These are phyloP conservation scores for Thysanoteuthis rhombus DNA, from an alignment of 2,888 invertebrate genomes.

Conservation along the genomic window DNA sequence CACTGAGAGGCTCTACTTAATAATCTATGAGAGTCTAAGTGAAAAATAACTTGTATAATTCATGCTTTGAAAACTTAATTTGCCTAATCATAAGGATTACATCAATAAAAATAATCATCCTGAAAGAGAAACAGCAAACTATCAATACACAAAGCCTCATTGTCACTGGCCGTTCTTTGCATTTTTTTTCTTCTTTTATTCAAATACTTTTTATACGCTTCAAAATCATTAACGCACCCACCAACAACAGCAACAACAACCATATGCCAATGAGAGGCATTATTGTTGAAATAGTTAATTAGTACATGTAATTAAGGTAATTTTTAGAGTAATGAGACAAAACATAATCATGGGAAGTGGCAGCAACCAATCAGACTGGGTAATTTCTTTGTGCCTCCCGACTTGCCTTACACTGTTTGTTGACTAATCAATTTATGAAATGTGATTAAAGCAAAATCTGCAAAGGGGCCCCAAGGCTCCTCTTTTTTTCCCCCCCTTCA, in stretches of 20 bases:
- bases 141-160: not conserved
- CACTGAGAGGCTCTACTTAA: not conserved
- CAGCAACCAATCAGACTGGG: not conserved
- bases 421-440: constrained; percentile 12
- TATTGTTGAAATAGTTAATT: constrained; percentile 12
- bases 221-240: not conserved
- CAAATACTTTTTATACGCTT: not conserved
- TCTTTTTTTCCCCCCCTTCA: not conserved
- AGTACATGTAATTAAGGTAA: not conserved
- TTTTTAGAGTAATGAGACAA: constrained; percentile 12
- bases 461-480: not conserved
- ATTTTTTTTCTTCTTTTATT: not conserved
- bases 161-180: not conserved
- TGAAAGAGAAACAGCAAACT: not conserved
- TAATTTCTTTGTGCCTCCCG: not conserved
- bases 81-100: not conserved
- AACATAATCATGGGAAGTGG: not conserved
- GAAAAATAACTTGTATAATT: not conserved
- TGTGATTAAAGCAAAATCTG: constrained; percentile 12
- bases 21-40: not conserved
- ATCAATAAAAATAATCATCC: not conserved
- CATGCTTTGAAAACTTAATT: not conserved
- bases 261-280: not conserved
- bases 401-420: not conserved
- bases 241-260: not conserved